Evolutionary conservation across 2,797 vertebrate species (phyloP), one percentile per base, ranked within the genome.

Genomic region (Remorina albescens): DNA sequence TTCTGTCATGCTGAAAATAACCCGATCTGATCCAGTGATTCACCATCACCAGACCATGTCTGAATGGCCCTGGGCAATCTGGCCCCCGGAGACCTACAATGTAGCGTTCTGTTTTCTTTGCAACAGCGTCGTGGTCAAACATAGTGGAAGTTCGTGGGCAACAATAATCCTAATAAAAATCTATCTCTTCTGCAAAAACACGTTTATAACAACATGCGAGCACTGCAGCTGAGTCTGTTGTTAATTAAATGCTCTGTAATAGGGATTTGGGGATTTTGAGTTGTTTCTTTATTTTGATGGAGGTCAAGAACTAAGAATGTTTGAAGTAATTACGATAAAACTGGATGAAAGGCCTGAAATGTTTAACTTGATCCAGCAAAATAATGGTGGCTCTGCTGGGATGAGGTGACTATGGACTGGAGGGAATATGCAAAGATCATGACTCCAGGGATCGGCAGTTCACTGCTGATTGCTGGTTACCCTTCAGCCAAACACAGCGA

Each of bases 401-500:
- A 65, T 81, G 36, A 21, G 16, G 32, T 61, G 28, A 65, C 26
- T 36, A 25, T 32, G 51, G 1, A 57, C 39, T 65, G 18, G 23
- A 69, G 72, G 73, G 49, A 19, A 41, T 66, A 42, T 1, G 15
- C n/a, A 79, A 57, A 49, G 2, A 77, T 62, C 75, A 64, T 62
- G 58, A 73, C 74, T 74, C 65, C 32, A 64, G 39, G 65, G 63
- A 71, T 32, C 74, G n/a, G 3, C 9, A 46, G 57, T 72, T 75
- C 66, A 58, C 60, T 69, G 60, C 15, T 56, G 32, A 51, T 58
- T 62, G 69, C 41, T 64, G 65, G 51, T 44, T 11, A 54, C n/a
- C 72, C 75, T 60, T 28, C 70, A 74, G 73, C 65, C 79, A 71
- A 81, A 69, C 62, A 64, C 39, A 47, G 12, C n/a, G 36, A 74